Evolutionary conservation across 2,797 vertebrate genomes (phyloP).

Genomic region (Thalassophryne amazonica): DNA sequence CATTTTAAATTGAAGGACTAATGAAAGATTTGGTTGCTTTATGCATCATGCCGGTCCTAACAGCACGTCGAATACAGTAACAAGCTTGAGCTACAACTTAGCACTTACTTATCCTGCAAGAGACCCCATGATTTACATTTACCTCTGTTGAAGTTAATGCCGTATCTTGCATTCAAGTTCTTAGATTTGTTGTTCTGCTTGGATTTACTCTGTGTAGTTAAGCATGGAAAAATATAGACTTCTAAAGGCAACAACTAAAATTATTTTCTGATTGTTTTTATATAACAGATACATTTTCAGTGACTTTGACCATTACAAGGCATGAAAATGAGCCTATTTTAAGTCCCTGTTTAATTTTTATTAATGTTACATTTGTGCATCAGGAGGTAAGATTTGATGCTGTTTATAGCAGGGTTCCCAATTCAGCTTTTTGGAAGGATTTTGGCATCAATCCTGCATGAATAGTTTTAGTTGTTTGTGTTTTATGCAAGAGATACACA

Average conservation of each 20-base stretch:
- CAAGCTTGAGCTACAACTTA: not conserved
- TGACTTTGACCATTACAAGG: not conserved
- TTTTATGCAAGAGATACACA: conserved; percentile 19
- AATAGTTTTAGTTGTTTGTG: not conserved
- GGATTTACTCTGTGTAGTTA: not conserved
- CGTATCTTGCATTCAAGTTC: conserved; percentile 8
- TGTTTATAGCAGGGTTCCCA: not conserved
- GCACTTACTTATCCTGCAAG: not conserved
- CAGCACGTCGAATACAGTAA: conserved; percentile 44
- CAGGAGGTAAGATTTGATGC: not conserved
- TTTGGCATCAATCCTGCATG: conserved; percentile 48
- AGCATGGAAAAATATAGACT: conserved; percentile 5
- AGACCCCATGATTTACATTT: not conserved
- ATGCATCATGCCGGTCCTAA: conserved; percentile 18
- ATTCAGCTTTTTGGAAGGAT: conserved; percentile 47
- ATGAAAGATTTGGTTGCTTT: conserved; percentile 22
- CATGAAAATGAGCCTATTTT: conserved; percentile 16
- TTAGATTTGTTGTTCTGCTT: conserved; percentile 14
- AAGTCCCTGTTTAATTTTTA: not conserved
- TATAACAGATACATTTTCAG: not conserved
- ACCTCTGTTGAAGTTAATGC: not conserved
- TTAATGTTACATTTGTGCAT: not conserved
- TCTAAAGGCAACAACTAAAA: not conserved
- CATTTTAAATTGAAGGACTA: not conserved
- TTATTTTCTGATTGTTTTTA: not conserved